phyloP scores from a whole-genome alignment of 2,888 invertebrate genomes.

The Trachelus tabidus region DNA sequence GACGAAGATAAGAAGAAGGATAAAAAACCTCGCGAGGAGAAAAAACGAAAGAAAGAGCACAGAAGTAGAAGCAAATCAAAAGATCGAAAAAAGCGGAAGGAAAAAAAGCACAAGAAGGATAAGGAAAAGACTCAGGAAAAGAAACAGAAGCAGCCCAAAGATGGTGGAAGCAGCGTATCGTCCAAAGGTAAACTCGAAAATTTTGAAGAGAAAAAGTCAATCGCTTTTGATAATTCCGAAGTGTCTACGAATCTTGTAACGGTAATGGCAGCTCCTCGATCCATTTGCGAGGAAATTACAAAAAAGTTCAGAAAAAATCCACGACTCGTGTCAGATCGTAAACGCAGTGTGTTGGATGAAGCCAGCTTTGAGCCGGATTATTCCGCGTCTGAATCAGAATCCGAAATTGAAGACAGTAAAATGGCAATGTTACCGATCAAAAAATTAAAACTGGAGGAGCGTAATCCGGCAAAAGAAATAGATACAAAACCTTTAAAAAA shows the following conservation, averaged over 20 bases:
- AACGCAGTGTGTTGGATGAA: conserved; percentile 78
- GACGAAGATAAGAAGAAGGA: conserved; percentile 50
- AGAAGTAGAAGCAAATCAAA: conserved; percentile 57
- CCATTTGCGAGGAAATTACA: conserved; percentile 40
- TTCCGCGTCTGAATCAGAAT: conserved; percentile 76
- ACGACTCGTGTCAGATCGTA: conserved; percentile 69
- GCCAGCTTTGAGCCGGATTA: conserved; percentile 82
- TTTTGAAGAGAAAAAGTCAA: conserved; percentile 35
- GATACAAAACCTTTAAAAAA: conserved; percentile 62
- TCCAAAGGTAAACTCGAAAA: conserved; percentile 37
- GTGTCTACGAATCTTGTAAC: conserved; percentile 20
- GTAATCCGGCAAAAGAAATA: conserved; percentile 42
- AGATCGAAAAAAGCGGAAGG: conserved; percentile 62
- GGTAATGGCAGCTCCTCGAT: conserved; percentile 37
- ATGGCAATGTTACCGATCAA: conserved; percentile 40
- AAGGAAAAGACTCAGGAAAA: conserved; percentile 59
- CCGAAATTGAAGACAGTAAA: conserved; percentile 64
- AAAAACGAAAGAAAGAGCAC: conserved; percentile 58
- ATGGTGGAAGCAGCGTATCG: conserved; percentile 32
- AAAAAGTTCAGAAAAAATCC: conserved; percentile 57
- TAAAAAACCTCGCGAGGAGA: conserved; percentile 49
- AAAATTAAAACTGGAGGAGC: conserved; percentile 44
- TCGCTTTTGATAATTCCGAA: conserved; percentile 34
- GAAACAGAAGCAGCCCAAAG: conserved; percentile 60
- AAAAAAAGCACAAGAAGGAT: conserved; percentile 67